Conservation (phyloP, 2,888 invertebrate genomes). For the Aquatica leii region DNA sequence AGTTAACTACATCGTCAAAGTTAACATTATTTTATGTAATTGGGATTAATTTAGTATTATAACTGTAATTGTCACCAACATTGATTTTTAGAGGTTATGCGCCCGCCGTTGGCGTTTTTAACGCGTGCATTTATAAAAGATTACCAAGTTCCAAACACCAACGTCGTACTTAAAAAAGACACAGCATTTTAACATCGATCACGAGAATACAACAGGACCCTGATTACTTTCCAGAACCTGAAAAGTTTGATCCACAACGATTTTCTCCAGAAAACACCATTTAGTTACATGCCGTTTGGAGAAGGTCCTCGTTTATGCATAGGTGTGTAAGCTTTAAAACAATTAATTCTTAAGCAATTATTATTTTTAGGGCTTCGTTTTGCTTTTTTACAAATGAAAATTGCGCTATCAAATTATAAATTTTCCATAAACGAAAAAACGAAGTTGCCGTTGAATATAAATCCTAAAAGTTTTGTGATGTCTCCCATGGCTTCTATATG, state of each 20-base stretch:
- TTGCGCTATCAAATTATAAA: slow-evolving; percentile 43
- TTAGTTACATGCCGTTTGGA: slow-evolving; percentile 49
- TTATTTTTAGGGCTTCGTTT: slow-evolving; percentile 40
- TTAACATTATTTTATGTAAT: too few species aligned
- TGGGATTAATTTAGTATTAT: too few species aligned
- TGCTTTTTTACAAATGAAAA: slow-evolving; percentile 46
- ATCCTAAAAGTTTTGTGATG: too few species aligned
- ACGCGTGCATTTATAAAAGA: slow-evolving; percentile 35
- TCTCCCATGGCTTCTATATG: background rate
- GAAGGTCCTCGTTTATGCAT: slow-evolving; percentile 46
- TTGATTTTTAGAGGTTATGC: slow-evolving; percentile 40
- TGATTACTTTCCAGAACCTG: slow-evolving; percentile 57
- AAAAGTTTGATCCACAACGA: slow-evolving; percentile 57
- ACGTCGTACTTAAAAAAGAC: slow-evolving; percentile 11
- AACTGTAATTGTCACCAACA: background rate
- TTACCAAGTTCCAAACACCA: slow-evolving; percentile 6
- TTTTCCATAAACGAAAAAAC: slow-evolving; percentile 24
- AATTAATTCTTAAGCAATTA: too few species aligned
- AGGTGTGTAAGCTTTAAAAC: background rate
- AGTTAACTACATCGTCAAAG: too few species aligned
- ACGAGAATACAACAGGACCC: slow-evolving; percentile 50
- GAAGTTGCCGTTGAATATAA: too few species aligned
- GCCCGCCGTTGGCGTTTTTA: slow-evolving; percentile 38
- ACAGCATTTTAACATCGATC: background rate
- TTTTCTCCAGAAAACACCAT: slow-evolving; percentile 52